Base-by-base conservation (phyloP, 2,888 invertebrate species). In the Molanna angustata region DNA sequence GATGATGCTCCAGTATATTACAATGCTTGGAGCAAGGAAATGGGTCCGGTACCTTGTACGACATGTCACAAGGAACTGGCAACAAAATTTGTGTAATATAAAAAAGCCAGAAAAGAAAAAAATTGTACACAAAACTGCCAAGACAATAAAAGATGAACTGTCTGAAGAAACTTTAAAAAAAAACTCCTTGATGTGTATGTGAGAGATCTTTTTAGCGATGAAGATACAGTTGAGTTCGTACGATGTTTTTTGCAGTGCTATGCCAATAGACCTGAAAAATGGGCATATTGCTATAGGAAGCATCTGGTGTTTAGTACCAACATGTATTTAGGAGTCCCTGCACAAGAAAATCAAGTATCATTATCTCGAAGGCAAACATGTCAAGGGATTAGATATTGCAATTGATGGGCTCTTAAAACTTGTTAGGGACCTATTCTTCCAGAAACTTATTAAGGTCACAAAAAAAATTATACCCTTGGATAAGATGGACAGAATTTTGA, bases 11-110 rank as follows among this genome's bases (percentile, higher is more conserved):
- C 59, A 14, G 49, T 54, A 20, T 62, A 56, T 49, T 60, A 50
- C 43, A 59, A 58, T 47, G 59, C 59, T 20, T 62, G 62, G 62
- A 27, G 27, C 18, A 3, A 31, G 9, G 52, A 54, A 4, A 62
- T 61, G 61, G 40, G 51, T 19, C 11, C 33, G n/a, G 37, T 50
- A 20, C 35, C 31, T 18, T 46, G 37, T 56, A 4, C 62, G 62
- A 62, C 62, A 63, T 48, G 56, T 62, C 13, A 58, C 58, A 31
- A 44, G 57, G 37, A 52, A 53, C 22, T 62, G 62, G 61, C 13
- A 63, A 61, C 9, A 35, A 35, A 35, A 35, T 35, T 35, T 35
- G 14, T 35, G 35, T n/a, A n/a, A 35, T 60, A 55, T 61, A 32
- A 40, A 41, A 16, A 55, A 56, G n/a, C 35, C 17, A 3, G 52